These are phyloP conservation scores for Auanema sp. DNA, from an alignment of 2,888 invertebrate species.

Conservation along the genomic window DNA sequence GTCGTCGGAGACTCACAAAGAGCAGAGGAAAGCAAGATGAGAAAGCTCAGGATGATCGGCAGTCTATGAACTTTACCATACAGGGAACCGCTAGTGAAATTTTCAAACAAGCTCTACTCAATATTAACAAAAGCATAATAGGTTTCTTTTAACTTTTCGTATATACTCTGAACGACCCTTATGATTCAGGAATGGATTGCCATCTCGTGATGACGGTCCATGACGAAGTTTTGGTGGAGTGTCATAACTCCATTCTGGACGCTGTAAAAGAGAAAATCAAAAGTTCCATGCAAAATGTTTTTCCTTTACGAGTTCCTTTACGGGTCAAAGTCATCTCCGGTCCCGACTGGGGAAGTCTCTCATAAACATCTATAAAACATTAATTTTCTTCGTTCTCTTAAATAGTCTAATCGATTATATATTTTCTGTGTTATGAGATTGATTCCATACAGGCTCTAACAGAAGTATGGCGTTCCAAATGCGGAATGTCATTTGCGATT, in stretches of 20 bases:
- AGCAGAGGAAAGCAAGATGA: slow-evolving; percentile 72
- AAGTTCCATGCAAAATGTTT: slow-evolving; percentile 31
- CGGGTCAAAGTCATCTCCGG: slow-evolving; percentile 34
- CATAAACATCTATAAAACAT: too few species aligned
- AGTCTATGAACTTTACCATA: slow-evolving; percentile 90
- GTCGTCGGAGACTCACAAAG: slow-evolving; percentile 21
- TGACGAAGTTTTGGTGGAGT: slow-evolving; percentile 91
- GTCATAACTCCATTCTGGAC: not conserved
- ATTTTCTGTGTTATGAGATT: not conserved
- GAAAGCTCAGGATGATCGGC: slow-evolving; percentile 84
- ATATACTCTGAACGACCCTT: not conserved
- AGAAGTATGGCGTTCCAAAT: slow-evolving; percentile 9
- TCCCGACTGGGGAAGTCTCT: slow-evolving; percentile 29
- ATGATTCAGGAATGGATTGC: slow-evolving; percentile 41
- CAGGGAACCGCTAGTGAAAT: slow-evolving; percentile 91
- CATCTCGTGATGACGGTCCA: slow-evolving; percentile 85
- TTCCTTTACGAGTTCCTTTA: slow-evolving; percentile 36
- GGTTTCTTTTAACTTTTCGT: slow-evolving; percentile 11
- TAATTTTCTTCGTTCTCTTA: too few species aligned
- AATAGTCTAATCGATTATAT: too few species aligned
- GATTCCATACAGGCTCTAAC: not conserved
- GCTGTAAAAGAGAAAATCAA: slow-evolving; percentile 67
- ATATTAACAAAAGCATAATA: slow-evolving; percentile 73
- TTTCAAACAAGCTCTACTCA: slow-evolving; percentile 85
- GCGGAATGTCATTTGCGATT: slow-evolving; percentile 21